phyloP scores from a whole-genome alignment of 2,888 invertebrate species.

The Lasius fuliginosus region DNA sequence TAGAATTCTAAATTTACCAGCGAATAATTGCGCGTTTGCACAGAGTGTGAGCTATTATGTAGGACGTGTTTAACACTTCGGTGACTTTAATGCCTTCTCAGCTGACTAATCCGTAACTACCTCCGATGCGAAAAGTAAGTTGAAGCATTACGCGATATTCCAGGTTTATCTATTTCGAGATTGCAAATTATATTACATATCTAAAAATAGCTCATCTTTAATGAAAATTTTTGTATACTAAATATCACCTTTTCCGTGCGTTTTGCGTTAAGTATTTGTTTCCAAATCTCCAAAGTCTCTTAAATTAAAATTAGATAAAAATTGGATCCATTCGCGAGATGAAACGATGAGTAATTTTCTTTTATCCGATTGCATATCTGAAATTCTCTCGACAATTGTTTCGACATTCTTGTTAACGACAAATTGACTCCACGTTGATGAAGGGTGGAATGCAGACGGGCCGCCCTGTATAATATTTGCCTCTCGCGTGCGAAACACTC shows the following conservation, averaged over 20 bases:
- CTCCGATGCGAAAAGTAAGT: slow-evolving; percentile 15
- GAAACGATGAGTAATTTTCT: neutral
- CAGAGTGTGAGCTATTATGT: neutral
- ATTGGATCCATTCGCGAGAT: neutral
- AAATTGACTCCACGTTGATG: slow-evolving; percentile 11
- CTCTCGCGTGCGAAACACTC: slow-evolving; percentile 26
- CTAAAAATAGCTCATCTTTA: neutral
- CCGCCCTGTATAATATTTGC: neutral
- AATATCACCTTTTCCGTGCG: neutral
- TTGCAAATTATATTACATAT: neutral
- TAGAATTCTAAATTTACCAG: neutral
- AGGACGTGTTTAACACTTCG: slow-evolving; percentile 17
- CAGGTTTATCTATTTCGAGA: slow-evolving; percentile 10
- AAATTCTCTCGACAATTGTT: neutral
- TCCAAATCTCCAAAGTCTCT: neutral
- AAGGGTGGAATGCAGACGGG: neutral
- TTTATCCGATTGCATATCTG: neutral
- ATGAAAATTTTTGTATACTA: neutral
- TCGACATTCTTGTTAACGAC: neutral
- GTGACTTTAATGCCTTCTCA: slow-evolving; percentile 34
- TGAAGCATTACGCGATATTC: neutral
- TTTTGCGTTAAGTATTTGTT: neutral
- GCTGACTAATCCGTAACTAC: slow-evolving; percentile 15
- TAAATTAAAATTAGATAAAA: neutral
- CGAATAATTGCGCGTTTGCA: neutral